phyloP scores from a whole-genome alignment of 2,113 vertebrate species.

The Struthidea cinerea region DNA sequence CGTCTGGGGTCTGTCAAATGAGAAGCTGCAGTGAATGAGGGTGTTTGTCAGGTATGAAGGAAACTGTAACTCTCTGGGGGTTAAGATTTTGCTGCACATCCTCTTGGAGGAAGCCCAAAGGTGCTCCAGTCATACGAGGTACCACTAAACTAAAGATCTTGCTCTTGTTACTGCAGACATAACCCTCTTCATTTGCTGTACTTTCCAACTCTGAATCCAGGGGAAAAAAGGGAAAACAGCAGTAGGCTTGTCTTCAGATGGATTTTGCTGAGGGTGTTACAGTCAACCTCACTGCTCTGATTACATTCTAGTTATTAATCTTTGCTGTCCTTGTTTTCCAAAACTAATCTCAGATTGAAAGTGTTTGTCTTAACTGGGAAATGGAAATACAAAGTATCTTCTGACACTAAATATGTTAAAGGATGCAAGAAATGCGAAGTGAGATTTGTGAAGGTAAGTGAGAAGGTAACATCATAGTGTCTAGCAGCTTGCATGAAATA shows the following conservation, averaged over 20 bases:
- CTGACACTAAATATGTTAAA: neutral
- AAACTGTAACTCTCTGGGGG: neutral
- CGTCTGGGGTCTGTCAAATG: neutral
- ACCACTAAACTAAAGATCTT: neutral
- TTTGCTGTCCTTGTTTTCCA: slow-evolving; percentile 34
- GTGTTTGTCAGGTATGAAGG: slow-evolving; percentile 32
- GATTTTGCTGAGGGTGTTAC: neutral
- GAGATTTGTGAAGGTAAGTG: slow-evolving; percentile 14
- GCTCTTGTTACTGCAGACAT: neutral
- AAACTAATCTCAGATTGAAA: slow-evolving; percentile 56
- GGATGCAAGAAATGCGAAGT: neutral
- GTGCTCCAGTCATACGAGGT: neutral
- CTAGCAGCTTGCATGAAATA: neutral
- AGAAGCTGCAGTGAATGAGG: slow-evolving; percentile 66
- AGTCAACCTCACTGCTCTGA: neutral
- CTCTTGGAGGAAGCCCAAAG: neutral
- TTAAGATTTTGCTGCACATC: neutral
- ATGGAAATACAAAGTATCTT: neutral
- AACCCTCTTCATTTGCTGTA: neutral
- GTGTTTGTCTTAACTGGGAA: slow-evolving; percentile 75
- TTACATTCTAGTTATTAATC: slow-evolving; percentile 39
- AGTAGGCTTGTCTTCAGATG: neutral
- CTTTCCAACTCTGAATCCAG: neutral
- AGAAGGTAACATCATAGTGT: neutral
- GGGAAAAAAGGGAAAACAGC: neutral